These are phyloP conservation scores for Phycodurus eques DNA, from an alignment of 2,113 vertebrate genomes.

Conservation along the genomic window DNA sequence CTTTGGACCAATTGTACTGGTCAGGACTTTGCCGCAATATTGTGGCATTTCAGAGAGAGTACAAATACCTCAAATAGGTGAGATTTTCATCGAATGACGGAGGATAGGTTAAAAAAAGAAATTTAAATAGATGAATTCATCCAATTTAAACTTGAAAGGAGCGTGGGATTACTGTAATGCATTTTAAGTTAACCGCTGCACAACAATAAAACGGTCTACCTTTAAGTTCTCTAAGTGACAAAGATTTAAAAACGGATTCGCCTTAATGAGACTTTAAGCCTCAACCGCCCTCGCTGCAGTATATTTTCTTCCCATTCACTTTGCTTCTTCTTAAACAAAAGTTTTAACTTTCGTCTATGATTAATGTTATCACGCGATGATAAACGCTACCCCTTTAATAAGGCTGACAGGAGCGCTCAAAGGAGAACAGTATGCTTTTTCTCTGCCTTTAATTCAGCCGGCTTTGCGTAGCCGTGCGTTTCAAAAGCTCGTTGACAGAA, in stretches of 20 bases:
- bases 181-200: too few species aligned
- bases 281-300: background rate
- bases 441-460: conserved; percentile 8
- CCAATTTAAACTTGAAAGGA: too few species aligned
- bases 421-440: conserved; percentile 16
- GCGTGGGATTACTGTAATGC: too few species aligned
- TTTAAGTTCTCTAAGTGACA: background rate
- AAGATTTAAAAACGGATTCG: background rate
- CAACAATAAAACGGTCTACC: too few species aligned
- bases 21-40: too few species aligned
- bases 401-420: conserved; percentile 24
- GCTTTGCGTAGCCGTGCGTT: conserved; percentile 19
- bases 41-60: too few species aligned
- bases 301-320: background rate
- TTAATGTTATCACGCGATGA: conserved; percentile 21
- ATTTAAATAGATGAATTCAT: too few species aligned
- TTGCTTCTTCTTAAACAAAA: background rate
- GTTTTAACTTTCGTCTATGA: conserved; percentile 17
- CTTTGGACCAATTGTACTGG: too few species aligned
- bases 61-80: too few species aligned
- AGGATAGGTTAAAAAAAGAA: too few species aligned
- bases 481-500: conserved; percentile 31
- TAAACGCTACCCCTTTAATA: conserved; percentile 10
- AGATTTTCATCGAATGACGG: too few species aligned
- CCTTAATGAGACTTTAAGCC: background rate